These are phyloP conservation scores for Lophotriccus pileatus DNA, from an alignment of 2,797 vertebrate genomes.

Conservation along the genomic window DNA sequence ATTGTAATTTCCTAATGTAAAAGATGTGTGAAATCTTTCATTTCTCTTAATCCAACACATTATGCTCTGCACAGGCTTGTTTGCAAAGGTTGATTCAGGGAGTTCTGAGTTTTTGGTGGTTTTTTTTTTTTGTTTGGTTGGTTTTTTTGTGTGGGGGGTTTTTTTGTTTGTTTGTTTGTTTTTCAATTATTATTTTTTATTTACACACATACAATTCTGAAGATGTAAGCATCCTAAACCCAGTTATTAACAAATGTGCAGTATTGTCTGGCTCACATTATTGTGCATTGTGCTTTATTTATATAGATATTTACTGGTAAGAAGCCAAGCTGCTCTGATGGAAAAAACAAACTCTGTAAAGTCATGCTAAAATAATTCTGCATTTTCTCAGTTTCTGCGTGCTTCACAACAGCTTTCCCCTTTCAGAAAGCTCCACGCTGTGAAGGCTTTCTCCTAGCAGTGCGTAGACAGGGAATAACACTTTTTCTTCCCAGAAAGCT, in stretches of 20 bases:
- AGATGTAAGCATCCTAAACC: background rate
- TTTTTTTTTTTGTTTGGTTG: background rate
- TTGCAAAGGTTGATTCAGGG: background rate
- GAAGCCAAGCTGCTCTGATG: background rate
- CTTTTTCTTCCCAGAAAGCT: background rate
- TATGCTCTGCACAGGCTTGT: background rate
- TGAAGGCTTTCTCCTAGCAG: background rate
- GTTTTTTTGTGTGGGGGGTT: too few species aligned
- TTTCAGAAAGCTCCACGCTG: background rate
- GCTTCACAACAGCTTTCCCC: background rate
- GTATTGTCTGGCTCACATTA: background rate
- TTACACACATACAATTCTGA: background rate
- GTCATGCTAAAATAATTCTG: background rate
- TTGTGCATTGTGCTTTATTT: background rate
- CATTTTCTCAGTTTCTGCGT: slow-evolving; percentile 2
- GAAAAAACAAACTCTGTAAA: background rate
- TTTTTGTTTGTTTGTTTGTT: background rate
- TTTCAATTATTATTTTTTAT: background rate
- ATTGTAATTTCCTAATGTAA: background rate
- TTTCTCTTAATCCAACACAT: background rate
- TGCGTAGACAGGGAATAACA: background rate
- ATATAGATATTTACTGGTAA: background rate
- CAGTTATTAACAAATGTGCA: background rate
- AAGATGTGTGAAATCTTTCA: background rate
- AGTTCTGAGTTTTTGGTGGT: background rate